These are phyloP conservation scores for Tenthredo livida DNA, from an alignment of 2,888 invertebrate genomes.

Conservation along the genomic window DNA sequence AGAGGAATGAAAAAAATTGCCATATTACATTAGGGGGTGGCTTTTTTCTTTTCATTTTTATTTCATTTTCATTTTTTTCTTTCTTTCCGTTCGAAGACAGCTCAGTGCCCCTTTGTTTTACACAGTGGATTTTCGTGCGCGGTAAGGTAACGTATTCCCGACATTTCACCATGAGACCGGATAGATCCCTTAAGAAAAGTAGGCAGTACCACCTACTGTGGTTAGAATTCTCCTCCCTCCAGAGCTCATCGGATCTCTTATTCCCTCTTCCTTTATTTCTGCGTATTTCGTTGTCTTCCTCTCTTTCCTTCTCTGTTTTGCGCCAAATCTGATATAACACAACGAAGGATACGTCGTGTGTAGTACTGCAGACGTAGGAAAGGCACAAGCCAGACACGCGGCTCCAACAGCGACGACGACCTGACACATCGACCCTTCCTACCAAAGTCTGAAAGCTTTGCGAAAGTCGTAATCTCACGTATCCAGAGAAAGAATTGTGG, in stretches of 20 bases:
- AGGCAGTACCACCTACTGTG: not conserved
- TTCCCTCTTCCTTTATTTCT: not conserved
- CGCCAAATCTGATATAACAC: not conserved
- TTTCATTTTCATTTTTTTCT: not conserved
- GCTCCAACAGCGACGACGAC: conserved; percentile 4
- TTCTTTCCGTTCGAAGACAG: not conserved
- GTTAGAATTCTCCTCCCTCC: not conserved
- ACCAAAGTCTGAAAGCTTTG: conserved; percentile 45
- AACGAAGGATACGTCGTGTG: not conserved
- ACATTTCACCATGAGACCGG: not conserved
- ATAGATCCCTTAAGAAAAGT: not conserved
- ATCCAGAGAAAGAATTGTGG: conserved; percentile 44
- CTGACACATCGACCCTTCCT: conserved; percentile 29
- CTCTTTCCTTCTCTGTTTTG: not conserved
- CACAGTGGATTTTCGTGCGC: conserved; percentile 1
- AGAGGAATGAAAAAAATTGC: not conserved
- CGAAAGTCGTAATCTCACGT: conserved; percentile 44
- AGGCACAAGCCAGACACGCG: conserved; percentile 30
- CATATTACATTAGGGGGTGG: not conserved
- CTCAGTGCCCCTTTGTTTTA: conserved; percentile 1
- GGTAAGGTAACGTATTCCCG: not conserved
- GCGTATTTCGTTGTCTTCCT: not conserved
- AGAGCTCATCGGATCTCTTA: not conserved
- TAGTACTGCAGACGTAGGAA: not conserved
- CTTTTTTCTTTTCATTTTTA: not conserved